Percentiles rank a stretch among this genome's conserved stretches.
Evolutionary conservation across 2,113 vertebrate species (phyloP).

Genomic region (Neogobius melanostomus): DNA sequence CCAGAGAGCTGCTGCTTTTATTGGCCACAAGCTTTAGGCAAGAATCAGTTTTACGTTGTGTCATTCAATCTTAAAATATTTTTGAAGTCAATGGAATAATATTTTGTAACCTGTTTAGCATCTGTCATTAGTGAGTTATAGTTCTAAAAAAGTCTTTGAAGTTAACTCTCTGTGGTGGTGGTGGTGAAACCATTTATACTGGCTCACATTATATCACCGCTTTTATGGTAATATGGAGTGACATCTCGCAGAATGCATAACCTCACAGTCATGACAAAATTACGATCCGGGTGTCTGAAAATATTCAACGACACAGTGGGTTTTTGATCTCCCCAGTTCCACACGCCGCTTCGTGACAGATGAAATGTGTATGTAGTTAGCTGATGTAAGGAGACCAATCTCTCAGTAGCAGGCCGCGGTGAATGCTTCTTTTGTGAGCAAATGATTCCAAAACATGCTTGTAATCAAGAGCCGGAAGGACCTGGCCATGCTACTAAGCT

Average conservation of each 20-base stretch:
- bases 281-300: slow-evolving; percentile 40
- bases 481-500: slow-evolving; percentile 38
- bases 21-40: slow-evolving; percentile 40
- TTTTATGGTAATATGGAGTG: slow-evolving; percentile 45
- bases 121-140: slow-evolving; percentile 51
- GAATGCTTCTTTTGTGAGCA: slow-evolving; percentile 53
- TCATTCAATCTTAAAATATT: neutral
- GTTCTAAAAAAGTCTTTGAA: neutral
- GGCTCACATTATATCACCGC: slow-evolving; percentile 8
- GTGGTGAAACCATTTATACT: slow-evolving; percentile 25
- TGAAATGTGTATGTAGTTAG: slow-evolving; percentile 62
- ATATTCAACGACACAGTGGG: slow-evolving; percentile 32
- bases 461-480: slow-evolving; percentile 69
- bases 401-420: slow-evolving; percentile 62
- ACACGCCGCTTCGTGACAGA: slow-evolving; percentile 47
- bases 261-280: slow-evolving; percentile 41
- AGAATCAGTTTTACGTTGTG: slow-evolving; percentile 4
- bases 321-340: slow-evolving; percentile 56
- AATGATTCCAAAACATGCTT: slow-evolving; percentile 63
- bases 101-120: slow-evolving; percentile 29
- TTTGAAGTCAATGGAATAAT: slow-evolving; percentile 27
- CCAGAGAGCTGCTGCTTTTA: slow-evolving; percentile 50
- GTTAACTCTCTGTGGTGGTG: slow-evolving; percentile 24
- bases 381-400: slow-evolving; percentile 58
- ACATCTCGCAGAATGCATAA: slow-evolving; percentile 45